Percentiles rank a stretch among this genome's conserved stretches.
phyloP scores from a whole-genome alignment of 2,888 invertebrate species.

The Leucophenga maculata region DNA sequence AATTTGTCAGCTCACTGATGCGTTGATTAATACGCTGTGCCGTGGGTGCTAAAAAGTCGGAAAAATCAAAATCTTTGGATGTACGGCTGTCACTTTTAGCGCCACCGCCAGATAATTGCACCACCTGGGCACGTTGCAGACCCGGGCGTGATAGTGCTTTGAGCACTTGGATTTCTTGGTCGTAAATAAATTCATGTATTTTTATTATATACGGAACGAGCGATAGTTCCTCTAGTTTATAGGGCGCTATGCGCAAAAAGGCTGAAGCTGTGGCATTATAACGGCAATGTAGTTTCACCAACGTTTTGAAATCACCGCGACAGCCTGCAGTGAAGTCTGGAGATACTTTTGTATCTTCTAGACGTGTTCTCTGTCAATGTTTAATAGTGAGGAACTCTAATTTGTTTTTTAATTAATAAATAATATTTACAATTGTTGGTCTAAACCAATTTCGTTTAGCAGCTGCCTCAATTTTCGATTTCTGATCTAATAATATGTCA shows the following conservation, averaged over 20 bases:
- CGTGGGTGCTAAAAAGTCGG: conserved; percentile 42
- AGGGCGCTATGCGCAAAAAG: conserved; percentile 62
- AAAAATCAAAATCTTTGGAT: conserved; percentile 65
- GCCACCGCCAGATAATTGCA: conserved; percentile 31
- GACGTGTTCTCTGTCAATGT: too few relatives aligned
- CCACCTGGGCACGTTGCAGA: conserved; percentile 52
- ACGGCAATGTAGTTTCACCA: conserved; percentile 51
- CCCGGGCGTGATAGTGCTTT: conserved; percentile 51
- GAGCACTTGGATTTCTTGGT: conserved; percentile 57
- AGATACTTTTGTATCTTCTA: background rate
- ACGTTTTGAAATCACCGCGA: conserved; percentile 52
- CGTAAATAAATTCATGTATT: conserved; percentile 60
- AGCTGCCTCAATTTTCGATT: conserved; percentile 46
- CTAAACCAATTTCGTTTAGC: background rate
- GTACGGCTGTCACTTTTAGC: conserved; percentile 45
- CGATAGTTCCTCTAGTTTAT: conserved; percentile 63
- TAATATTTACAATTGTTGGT: background rate
- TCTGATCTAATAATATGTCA: conserved; percentile 47
- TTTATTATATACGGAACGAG: conserved; percentile 65
- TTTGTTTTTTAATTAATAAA: conserved; percentile 32
- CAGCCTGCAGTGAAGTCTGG: conserved; percentile 50
- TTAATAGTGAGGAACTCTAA: background rate
- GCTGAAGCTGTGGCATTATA: conserved; percentile 61
- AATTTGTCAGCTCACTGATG: conserved; percentile 64
- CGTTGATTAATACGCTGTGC: conserved; percentile 54